phyloP scores from a whole-genome alignment of 2,888 invertebrate species.

The Agriotes lineatus region DNA sequence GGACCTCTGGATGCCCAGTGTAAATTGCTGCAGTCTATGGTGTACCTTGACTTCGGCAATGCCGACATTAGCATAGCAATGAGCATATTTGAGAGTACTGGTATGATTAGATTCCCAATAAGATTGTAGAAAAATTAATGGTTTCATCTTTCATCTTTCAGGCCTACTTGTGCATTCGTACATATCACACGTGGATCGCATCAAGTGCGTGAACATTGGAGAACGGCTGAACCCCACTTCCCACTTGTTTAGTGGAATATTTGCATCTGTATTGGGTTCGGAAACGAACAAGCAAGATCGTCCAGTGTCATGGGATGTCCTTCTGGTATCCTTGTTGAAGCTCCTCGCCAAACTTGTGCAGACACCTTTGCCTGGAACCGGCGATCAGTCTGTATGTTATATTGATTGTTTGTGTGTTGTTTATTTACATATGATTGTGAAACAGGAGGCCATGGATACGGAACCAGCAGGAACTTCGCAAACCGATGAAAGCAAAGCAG shows the following conservation, averaged over 20 bases:
- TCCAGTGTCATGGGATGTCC: conserved; percentile 78
- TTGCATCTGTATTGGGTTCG: conserved; percentile 79
- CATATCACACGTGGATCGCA: conserved; percentile 69
- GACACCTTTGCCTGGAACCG: conserved; percentile 71
- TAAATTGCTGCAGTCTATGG: conserved; percentile 75
- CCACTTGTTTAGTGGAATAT: conserved; percentile 78
- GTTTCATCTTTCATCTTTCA: no score
- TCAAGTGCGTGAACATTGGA: conserved; percentile 70
- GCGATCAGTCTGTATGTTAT: conserved; percentile 57
- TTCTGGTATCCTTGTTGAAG: conserved; percentile 79
- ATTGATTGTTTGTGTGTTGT: background rate
- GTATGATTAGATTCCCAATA: conserved; percentile 60
- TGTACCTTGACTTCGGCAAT: conserved; percentile 75
- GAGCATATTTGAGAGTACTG: conserved; percentile 80
- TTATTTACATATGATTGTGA: no score
- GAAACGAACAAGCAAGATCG: conserved; percentile 74
- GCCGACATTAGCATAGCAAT: conserved; percentile 79
- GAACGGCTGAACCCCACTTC: conserved; percentile 68
- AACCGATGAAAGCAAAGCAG: conserved; percentile 89
- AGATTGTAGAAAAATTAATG: background rate
- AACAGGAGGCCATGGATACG: conserved; percentile 64
- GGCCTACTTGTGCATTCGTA: conserved; percentile 69
- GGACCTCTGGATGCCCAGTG: conserved; percentile 83
- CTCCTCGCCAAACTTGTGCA: conserved; percentile 73
- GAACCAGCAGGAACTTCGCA: conserved; percentile 69